Percentiles rank a stretch among this genome's conserved stretches.
Evolutionary conservation across 2,113 vertebrate genomes (phyloP).

Genomic region (Australoheros scitulus): DNA sequence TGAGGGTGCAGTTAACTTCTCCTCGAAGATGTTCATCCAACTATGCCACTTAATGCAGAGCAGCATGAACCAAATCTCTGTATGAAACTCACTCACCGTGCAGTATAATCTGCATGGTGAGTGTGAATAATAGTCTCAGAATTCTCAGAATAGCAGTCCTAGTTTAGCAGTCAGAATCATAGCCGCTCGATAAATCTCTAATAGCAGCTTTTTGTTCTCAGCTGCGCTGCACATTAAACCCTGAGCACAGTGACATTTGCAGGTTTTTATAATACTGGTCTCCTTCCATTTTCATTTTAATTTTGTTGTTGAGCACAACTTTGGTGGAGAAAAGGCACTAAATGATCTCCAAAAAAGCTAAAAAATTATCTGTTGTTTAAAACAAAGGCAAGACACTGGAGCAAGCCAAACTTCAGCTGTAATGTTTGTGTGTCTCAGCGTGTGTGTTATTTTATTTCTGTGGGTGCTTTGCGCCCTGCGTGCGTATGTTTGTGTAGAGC

Average conservation of each 20-base stretch:
- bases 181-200: not conserved
- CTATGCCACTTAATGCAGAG: not conserved
- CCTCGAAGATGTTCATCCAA: not conserved
- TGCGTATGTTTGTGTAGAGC: conserved; percentile 46
- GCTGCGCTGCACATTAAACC: not conserved
- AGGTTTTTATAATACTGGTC: conserved; percentile 14
- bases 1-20: conserved; percentile 10
- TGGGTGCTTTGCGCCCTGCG: conserved; percentile 1
- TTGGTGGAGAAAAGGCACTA: not conserved
- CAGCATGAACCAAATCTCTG: not conserved
- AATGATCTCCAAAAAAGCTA: conserved; percentile 27
- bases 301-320: not conserved
- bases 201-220: conserved; percentile 18
- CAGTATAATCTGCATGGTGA: not conserved
- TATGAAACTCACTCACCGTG: not conserved
- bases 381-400: conserved; percentile 10
- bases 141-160: not conserved
- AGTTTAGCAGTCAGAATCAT: conserved; percentile 3
- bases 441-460: conserved; percentile 1
- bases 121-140: not conserved
- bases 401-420: conserved; percentile 33
- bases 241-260: conserved; percentile 23
- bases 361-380: conserved; percentile 28
- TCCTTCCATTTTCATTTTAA: conserved; percentile 31
- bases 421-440: not conserved